Evolutionary conservation across 2,888 invertebrate species (phyloP).

Genomic region (Pheosia tremula): DNA sequence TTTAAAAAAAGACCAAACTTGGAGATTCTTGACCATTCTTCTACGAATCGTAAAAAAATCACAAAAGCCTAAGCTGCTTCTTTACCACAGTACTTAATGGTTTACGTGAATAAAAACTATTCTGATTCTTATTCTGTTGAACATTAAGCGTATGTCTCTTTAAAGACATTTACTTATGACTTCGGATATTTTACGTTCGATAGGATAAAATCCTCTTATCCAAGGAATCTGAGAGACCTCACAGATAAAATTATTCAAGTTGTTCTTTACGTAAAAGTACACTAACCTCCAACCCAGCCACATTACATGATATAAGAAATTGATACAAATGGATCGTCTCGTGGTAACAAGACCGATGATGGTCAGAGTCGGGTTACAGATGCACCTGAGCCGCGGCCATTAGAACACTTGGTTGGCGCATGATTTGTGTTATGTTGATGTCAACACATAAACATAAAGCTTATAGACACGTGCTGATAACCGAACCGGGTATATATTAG

Average conservation of each 20-base stretch:
- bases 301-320: conserved; percentile 27
- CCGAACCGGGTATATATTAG: conserved; percentile 16
- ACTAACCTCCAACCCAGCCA: conserved; percentile 21
- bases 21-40: too few species aligned
- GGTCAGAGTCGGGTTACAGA: conserved; percentile 51
- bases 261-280: conserved; percentile 16
- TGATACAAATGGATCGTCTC: conserved; percentile 44
- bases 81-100: too few species aligned
- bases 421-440: conserved; percentile 27
- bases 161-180: not conserved
- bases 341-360: conserved; percentile 50
- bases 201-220: not conserved
- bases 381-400: conserved; percentile 38
- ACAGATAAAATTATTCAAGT: not conserved
- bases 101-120: too few species aligned
- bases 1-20: too few species aligned
- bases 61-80: too few species aligned
- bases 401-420: conserved; percentile 17
- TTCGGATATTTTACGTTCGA: not conserved
- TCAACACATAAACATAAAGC: conserved; percentile 9
- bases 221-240: not conserved
- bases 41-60: too few species aligned
- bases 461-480: conserved; percentile 39
- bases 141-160: too few species aligned
- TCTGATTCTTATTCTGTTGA: too few species aligned